Percentiles rank a stretch among this genome's conserved stretches.
These are phyloP conservation scores for Callyntrura sp. DNA, from an alignment of 2,888 invertebrate genomes.

Conservation along the genomic window DNA sequence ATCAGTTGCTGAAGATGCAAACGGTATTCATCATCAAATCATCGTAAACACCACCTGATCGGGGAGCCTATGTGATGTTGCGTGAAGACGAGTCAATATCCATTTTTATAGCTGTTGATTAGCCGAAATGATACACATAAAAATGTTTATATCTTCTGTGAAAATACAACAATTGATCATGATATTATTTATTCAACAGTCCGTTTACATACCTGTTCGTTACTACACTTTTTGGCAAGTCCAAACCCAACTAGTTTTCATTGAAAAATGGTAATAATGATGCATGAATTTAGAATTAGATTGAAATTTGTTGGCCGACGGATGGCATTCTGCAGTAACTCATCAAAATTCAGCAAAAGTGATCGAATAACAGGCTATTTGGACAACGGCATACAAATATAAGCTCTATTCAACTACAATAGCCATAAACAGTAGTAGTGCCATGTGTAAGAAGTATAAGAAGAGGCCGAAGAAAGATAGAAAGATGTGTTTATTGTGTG, in stretches of 20 bases:
- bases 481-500: not conserved
- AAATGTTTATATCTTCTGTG: conserved; percentile 10
- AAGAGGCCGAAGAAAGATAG: too few species aligned
- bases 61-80: not conserved
- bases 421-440: not conserved
- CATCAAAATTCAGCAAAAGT: conserved; percentile 43
- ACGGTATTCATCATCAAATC: conserved; percentile 28
- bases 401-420: not conserved
- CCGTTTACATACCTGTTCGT: not conserved
- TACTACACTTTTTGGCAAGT: conserved; percentile 21
- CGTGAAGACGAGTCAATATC: conserved; percentile 34
- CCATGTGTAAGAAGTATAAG: too few species aligned
- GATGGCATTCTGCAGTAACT: conserved; percentile 11
- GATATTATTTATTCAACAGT: conserved; percentile 17
- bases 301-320: not conserved
- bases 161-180: conserved; percentile 39
- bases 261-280: not conserved
- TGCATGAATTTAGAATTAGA: not conserved
- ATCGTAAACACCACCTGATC: conserved; percentile 15
- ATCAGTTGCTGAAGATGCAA: conserved; percentile 53
- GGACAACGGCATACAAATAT: not conserved
- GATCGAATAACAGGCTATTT: conserved; percentile 30
- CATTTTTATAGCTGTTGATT: conserved; percentile 41
- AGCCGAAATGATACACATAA: conserved; percentile 41
- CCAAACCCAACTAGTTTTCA: conserved; percentile 44